Percentiles rank a stretch among this genome's conserved stretches.
Evolutionary conservation across 2,888 invertebrate species (phyloP).

Genomic region (Clepsis dumicolana): DNA sequence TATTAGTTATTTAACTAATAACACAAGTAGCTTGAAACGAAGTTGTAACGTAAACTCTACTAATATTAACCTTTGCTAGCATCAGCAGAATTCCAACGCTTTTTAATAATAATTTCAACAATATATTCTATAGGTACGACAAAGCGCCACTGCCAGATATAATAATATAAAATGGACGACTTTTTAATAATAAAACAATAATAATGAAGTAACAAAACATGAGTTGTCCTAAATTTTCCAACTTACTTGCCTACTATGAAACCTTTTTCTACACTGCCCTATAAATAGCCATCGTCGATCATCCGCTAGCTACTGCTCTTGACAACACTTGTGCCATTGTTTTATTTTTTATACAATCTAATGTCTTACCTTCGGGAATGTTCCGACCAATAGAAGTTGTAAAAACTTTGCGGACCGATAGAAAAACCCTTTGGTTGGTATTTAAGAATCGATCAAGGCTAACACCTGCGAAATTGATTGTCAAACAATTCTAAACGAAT

Average conservation of each 20-base stretch:
- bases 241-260: too few relatives aligned
- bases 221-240: too few relatives aligned
- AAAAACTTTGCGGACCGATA: conserved; percentile 62
- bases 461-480: neutral
- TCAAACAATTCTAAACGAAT: neutral
- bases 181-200: too few relatives aligned
- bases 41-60: neutral
- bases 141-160: too few relatives aligned
- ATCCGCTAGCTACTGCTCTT: conserved; percentile 49
- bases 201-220: too few relatives aligned
- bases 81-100: neutral
- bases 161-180: too few relatives aligned
- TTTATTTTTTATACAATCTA: conserved; percentile 64
- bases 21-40: neutral
- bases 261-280: neutral
- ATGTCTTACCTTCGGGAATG: conserved; percentile 68
- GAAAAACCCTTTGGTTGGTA: conserved; percentile 55
- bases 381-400: conserved; percentile 66
- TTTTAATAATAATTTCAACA: too few relatives aligned
- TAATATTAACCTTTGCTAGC: neutral
- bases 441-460: neutral
- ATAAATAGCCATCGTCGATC: neutral
- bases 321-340: conserved; percentile 61
- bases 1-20: neutral
- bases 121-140: too few relatives aligned